Evolutionary conservation across 1,140 invertebrate genomes (phyloP), one percentile per base, ranked within the genome.

Genomic region (Drosophila leontia): DNA sequence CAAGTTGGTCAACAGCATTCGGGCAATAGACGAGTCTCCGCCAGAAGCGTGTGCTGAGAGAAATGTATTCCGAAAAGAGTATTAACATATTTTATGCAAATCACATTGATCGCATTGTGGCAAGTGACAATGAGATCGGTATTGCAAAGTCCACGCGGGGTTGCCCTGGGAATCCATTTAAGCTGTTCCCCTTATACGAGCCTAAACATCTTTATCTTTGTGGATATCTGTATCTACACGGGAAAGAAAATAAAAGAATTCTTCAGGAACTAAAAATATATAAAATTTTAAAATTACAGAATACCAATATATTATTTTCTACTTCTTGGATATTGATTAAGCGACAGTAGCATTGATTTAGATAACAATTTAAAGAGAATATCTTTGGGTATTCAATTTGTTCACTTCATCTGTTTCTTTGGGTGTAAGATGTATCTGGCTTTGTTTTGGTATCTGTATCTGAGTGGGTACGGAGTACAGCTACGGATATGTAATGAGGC

Each of bases 81-180:
- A 72, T 55, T 65, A 56, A 51, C 47, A 61, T 74, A 63, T 75
- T 55, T 55, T 78, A 61, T 74, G 55, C 50, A 77, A 56, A 78
- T 65, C 35, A 17, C 9, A 17, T 15, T 72, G 67, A 19, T 78
- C 34, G 64, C 37, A 34, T 26, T 62, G 57, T 63, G 56, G 42
- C 53, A 59, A 59, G 62, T 80, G 58, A 59, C 53, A 63, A 62
- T 75, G 71, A 34, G 42, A 62, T 65, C 35, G 51, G 65, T 26
- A 71, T 32, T 39, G 29, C 67, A 71, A 72, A 60, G 69, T 72
- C 69, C 45, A 51, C n/a, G 15, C 26, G 42, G 61, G 26, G 44
- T 13, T 59, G 67, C 69, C 67, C 69, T 62, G 75, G 39, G 45
- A 44, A 69, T 23, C 74, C 44, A 70, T 78, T 51, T 78, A 37